Percentiles rank a stretch among this genome's conserved stretches.
Evolutionary conservation across 2,113 vertebrate species (phyloP).

Genomic region (Lagopus leucura): DNA sequence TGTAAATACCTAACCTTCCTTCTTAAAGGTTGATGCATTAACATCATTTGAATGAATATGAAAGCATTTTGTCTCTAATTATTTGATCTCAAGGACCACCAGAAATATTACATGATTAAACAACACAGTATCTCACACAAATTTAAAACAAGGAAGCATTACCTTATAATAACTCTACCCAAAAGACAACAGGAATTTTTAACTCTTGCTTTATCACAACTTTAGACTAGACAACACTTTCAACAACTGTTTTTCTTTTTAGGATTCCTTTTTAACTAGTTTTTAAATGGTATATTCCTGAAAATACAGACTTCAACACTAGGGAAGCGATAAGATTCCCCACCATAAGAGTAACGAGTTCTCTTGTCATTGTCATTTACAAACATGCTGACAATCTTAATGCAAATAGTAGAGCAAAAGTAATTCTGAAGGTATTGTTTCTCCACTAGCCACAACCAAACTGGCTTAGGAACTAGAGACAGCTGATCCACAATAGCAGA

Average conservation of each 20-base stretch:
- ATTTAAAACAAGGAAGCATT: background rate
- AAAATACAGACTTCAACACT: background rate
- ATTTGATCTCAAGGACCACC: background rate
- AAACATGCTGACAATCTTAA: no score
- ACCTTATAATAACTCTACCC: background rate
- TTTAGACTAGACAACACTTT: background rate
- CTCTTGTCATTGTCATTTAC: background rate
- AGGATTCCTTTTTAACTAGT: background rate
- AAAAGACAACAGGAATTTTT: background rate
- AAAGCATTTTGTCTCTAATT: background rate
- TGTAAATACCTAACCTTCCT: background rate
- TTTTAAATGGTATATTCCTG: background rate
- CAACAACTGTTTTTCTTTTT: background rate
- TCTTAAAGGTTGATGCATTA: background rate
- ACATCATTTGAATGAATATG: background rate
- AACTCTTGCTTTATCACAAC: background rate
- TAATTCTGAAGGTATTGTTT: background rate
- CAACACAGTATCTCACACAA: background rate
- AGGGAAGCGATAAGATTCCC: background rate
- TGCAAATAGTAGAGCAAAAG: background rate
- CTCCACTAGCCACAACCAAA: background rate
- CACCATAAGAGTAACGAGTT: background rate
- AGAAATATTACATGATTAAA: background rate
- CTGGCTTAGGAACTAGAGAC: background rate
- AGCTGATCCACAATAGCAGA: background rate